Evolutionary conservation across 2,888 invertebrate genomes (phyloP), one percentile per base, ranked within the genome.

Genomic region (Ennomos erosarius): DNA sequence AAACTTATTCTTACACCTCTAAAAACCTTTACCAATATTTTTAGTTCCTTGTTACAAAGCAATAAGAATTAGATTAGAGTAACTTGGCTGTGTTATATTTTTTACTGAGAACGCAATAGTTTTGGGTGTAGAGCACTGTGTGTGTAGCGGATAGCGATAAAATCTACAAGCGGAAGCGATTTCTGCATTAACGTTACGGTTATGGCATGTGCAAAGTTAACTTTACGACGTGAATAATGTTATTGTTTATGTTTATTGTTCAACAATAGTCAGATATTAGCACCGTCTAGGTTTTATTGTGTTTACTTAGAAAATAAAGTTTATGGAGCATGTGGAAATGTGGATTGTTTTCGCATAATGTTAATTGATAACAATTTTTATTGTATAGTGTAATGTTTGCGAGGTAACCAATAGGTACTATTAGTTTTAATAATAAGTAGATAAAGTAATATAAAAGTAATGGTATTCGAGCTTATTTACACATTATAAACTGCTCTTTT

Each of bases 121-220:
- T 68, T 70, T 70, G 58, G 59, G 67, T 65, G 33, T 43, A 50
- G 55, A 64, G 73, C 64, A 70, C 56, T 64, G 65, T 73, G 76
- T 75, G 74, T 67, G 51, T 1, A 55, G 67, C 67, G 67, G 60
- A 68, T 50, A 61, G 59, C 61, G 66, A 69, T 54, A 42, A 42
- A 55, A 53, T 59, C 55, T 36, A 73, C n/a, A 64, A 68, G 79
- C 73, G 75, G 70, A 55, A 76, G 76, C 76, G 76, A 51, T 64
- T 72, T 70, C 67, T 56, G 10, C 36, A 44, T 55, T 50, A 49
- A 47, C 35, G n/a, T 40, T 48, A 43, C 36, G 47, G 10, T 62
- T 62, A 61, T 47, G 40, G 16, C 37, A 42, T 55, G 52, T 50
- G 65, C 48, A 49, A 55, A 37, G 43, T 55, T 39, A 44, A 35